phyloP scores from a whole-genome alignment of 2,888 invertebrate species.

The Digitonthophagus gazella region DNA sequence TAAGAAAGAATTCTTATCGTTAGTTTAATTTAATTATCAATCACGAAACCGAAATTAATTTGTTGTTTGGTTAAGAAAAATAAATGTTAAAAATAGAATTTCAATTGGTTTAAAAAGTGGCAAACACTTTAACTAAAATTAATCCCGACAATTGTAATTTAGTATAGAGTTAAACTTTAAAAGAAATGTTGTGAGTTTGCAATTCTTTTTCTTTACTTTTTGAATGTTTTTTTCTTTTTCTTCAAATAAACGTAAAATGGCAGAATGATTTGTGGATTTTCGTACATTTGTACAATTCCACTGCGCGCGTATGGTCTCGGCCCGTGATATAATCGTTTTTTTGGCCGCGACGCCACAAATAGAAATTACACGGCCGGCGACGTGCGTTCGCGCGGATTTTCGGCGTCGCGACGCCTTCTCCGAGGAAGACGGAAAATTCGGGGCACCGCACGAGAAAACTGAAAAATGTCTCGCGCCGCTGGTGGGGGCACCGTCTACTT shows the following conservation, averaged over 20 bases:
- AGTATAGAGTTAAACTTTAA: too few species aligned
- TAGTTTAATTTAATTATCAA: too few species aligned
- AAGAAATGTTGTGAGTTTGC: too few species aligned
- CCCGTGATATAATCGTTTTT: constrained; percentile 14
- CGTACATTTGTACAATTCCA: constrained; percentile 6
- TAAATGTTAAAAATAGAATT: neutral
- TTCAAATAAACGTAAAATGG: neutral
- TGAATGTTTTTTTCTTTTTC: too few species aligned
- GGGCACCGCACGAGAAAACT: neutral
- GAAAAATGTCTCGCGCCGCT: neutral
- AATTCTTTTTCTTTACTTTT: too few species aligned
- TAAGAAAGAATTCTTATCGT: too few species aligned
- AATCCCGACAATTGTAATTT: too few species aligned
- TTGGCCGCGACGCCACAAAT: constrained; percentile 12
- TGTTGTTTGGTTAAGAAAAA: neutral
- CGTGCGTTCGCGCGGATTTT: constrained; percentile 2
- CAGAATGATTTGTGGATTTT: neutral
- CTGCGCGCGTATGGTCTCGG: constrained; percentile 4
- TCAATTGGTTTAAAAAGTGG: neutral
- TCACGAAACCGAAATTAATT: neutral
- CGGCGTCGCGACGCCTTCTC: neutral
- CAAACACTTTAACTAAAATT: neutral
- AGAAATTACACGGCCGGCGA: neutral
- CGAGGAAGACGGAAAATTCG: constrained; percentile 7
- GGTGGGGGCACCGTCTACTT: constrained; percentile 35